A percentile compares a stretch with the other conserved stretches of the same genome.
phyloP scores from a whole-genome alignment of 2,797 vertebrate genomes.

The Chelonia mydas region DNA sequence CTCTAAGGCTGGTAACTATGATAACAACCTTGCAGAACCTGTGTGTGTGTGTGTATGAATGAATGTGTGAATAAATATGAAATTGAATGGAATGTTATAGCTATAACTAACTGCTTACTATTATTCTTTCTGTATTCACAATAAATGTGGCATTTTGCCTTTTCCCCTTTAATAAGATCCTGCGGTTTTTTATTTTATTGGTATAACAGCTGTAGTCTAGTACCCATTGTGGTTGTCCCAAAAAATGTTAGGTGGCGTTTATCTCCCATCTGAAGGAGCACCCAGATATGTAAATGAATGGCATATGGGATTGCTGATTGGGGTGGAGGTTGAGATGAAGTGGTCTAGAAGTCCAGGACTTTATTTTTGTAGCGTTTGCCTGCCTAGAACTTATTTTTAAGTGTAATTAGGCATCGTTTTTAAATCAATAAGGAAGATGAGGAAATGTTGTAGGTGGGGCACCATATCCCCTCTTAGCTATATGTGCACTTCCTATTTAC shows the following conservation, averaged over 20 bases:
- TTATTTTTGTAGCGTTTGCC: rapidly evolving
- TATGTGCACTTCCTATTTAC: not conserved
- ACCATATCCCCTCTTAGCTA: not conserved
- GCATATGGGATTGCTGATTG: rapidly evolving
- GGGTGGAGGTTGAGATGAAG: not conserved
- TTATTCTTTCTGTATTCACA: too few relatives aligned
- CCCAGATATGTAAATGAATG: rapidly evolving
- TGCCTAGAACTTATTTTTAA: not conserved
- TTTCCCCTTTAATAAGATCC: too few relatives aligned
- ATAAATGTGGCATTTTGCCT: too few relatives aligned
- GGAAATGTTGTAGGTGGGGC: rapidly evolving
- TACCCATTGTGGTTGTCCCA: not conserved
- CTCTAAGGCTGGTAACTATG: too few relatives aligned
- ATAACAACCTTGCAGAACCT: too few relatives aligned
- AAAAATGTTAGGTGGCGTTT: not conserved
- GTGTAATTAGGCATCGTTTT: not conserved
- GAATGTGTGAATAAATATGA: too few relatives aligned
- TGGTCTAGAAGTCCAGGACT: not conserved
- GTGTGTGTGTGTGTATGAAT: too few relatives aligned
- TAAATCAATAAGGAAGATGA: not conserved
- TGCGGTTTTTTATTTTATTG: too few relatives aligned
- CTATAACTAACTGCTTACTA: too few relatives aligned
- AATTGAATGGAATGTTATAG: too few relatives aligned
- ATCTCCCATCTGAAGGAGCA: not conserved
- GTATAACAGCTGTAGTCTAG: not conserved